Evolutionary conservation across 2,888 invertebrate species (phyloP).

Genomic region (Polymixis flavicincta): DNA sequence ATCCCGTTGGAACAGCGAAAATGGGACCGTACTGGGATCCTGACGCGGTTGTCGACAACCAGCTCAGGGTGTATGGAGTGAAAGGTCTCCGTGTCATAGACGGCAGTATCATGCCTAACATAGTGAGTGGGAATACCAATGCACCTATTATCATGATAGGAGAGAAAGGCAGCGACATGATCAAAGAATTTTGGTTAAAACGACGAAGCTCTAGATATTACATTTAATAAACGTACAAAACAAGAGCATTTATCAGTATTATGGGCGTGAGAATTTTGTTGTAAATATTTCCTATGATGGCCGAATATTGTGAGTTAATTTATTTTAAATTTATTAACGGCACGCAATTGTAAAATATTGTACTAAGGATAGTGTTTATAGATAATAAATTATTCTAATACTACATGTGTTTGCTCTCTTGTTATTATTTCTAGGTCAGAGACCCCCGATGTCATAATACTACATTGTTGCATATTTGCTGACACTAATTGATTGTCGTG

Average conservation of each 20-base stretch:
- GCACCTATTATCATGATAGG: conserved; percentile 97
- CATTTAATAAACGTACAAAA: conserved; percentile 69
- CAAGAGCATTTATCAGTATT: conserved; percentile 68
- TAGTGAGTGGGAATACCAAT: conserved; percentile 96
- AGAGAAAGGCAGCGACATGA: conserved; percentile 96
- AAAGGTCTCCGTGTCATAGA: conserved; percentile 95
- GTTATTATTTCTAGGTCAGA: conserved; percentile 56
- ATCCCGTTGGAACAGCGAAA: conserved; percentile 96
- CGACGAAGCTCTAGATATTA: conserved; percentile 87
- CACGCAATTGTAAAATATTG: conserved; percentile 39
- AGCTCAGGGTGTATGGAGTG: conserved; percentile 94
- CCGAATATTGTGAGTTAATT: conserved; percentile 24
- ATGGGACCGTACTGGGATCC: conserved; percentile 97
- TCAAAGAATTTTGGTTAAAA: conserved; percentile 95
- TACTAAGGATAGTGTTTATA: conserved; percentile 29
- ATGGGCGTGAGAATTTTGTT: conserved; percentile 45
- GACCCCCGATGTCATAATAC: conserved; percentile 60
- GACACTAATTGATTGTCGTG: conserved; percentile 55
- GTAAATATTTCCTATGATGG: conserved; percentile 55
- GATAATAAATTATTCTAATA: conserved; percentile 51
- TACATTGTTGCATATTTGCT: conserved; percentile 47
- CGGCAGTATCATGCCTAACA: conserved; percentile 96
- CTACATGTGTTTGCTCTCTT: conserved; percentile 33
- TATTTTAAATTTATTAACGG: conserved; percentile 40
- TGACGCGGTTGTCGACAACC: conserved; percentile 95